Evolutionary conservation across 2,888 invertebrate species (phyloP).

Genomic region (Pimpla rufipes): DNA sequence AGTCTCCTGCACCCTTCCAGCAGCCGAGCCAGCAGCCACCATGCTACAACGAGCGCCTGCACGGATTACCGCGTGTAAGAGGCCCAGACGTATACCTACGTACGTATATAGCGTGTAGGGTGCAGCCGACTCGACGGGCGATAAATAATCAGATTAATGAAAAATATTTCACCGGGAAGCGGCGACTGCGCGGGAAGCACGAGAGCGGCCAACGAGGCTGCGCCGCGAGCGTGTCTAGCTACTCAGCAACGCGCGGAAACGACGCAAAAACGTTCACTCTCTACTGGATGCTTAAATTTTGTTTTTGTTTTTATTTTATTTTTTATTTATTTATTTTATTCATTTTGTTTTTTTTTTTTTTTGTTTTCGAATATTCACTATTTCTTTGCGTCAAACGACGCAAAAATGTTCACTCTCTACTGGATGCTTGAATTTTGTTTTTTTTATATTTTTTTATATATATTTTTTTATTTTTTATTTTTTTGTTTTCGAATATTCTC

Average conservation of each 20-base stretch:
- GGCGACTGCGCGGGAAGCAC: constrained; percentile 14
- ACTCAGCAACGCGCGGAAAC: background rate
- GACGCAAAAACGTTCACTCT: background rate
- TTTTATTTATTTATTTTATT: no score
- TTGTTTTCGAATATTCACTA: no score
- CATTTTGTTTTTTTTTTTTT: no score
- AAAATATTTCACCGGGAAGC: constrained; percentile 69
- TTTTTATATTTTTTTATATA: no score
- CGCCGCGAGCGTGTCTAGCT: background rate
- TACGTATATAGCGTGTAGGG: constrained; percentile 1
- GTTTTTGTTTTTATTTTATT: background rate
- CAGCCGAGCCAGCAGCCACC: constrained; percentile 48
- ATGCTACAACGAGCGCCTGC: constrained; percentile 66
- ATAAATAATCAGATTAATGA: constrained; percentile 75
- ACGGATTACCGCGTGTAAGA: constrained; percentile 70
- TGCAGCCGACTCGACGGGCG: constrained; percentile 60
- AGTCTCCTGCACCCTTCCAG: constrained; percentile 33
- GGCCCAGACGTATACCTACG: constrained; percentile 40
- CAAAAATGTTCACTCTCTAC: background rate
- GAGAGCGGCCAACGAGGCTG: constrained; percentile 1
- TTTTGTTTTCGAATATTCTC: no score
- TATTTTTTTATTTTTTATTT: no score
- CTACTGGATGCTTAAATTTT: background rate
- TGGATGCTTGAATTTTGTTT: background rate
- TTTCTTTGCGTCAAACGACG: background rate